Conservation (phyloP, 2,888 invertebrate species). For the Eumacrocentrus americanus region DNA sequence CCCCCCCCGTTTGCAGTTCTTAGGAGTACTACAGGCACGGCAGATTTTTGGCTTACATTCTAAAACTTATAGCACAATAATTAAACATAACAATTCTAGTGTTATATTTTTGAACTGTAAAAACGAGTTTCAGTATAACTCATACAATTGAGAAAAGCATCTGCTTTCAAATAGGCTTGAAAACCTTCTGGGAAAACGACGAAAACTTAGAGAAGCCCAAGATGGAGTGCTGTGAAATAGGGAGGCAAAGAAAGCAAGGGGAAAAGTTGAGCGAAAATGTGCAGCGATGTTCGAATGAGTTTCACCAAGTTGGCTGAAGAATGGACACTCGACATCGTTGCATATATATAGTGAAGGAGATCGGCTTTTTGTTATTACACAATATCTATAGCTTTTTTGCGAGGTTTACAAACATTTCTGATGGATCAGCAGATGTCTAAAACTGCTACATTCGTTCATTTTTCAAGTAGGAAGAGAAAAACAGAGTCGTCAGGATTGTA, state of each 20-base stretch:
- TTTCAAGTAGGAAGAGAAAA: too few species aligned
- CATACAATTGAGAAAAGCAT: constrained; percentile 5
- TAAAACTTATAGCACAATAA: too few species aligned
- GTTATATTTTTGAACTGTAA: background rate
- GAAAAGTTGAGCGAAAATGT: constrained; percentile 35
- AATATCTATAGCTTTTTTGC: background rate
- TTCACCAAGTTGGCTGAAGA: constrained; percentile 51
- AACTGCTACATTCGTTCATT: too few species aligned
- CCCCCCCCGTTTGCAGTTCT: too few species aligned
- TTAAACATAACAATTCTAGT: too few species aligned
- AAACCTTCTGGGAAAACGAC: constrained; percentile 34
- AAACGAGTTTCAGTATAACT: constrained; percentile 1
- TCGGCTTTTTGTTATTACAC: background rate
- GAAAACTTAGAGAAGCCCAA: constrained; percentile 35
- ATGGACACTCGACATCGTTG: constrained; percentile 44
- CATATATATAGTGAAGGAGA: background rate
- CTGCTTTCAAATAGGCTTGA: constrained; percentile 4
- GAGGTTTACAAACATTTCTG: background rate
- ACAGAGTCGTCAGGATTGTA: background rate
- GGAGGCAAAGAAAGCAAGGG: constrained; percentile 23
- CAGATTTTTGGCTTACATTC: constrained; percentile 2
- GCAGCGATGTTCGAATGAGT: constrained; percentile 48
- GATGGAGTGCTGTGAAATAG: constrained; percentile 3
- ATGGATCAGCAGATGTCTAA: background rate
- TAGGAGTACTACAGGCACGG: constrained; percentile 27